A percentile compares a stretch with the other conserved stretches of the same genome.
These are phyloP conservation scores for Lineus longissimus DNA, from an alignment of 1,140 invertebrate species.

Conservation along the genomic window DNA sequence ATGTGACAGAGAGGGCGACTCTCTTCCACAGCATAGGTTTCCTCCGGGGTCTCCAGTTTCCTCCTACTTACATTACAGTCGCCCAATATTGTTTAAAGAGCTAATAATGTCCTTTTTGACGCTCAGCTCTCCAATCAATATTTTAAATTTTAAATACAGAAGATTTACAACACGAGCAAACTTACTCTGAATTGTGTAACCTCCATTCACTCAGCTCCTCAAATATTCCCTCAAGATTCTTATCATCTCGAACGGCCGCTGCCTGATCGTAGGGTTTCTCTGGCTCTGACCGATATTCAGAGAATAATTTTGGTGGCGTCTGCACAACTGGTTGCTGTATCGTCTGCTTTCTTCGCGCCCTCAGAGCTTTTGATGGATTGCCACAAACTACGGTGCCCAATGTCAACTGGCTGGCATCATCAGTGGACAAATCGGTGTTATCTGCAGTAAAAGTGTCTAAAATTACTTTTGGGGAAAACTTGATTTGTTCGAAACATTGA, in stretches of 20 bases:
- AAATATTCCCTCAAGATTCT: slow-evolving; percentile 30
- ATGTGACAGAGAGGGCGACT: too few species aligned
- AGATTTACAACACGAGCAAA: slow-evolving; percentile 5
- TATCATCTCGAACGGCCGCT: slow-evolving; percentile 23
- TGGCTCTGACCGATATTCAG: slow-evolving; percentile 24
- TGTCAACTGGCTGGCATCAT: slow-evolving; percentile 45
- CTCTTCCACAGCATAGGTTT: too few species aligned
- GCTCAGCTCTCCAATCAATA: too few species aligned
- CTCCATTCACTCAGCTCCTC: slow-evolving; percentile 46
- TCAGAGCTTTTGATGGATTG: slow-evolving; percentile 48
- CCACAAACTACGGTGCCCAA: slow-evolving; percentile 50
- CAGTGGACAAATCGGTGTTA: slow-evolving; percentile 20
- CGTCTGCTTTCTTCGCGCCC: slow-evolving; percentile 27
- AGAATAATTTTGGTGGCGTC: slow-evolving; percentile 13
- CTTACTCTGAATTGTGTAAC: slow-evolving; percentile 43
- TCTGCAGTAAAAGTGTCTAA: slow-evolving; percentile 11
- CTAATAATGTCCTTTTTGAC: too few species aligned
- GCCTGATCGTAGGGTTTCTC: slow-evolving; percentile 33
- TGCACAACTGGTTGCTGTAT: slow-evolving; percentile 16
- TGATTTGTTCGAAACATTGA: background rate
- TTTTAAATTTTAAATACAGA: too few species aligned
- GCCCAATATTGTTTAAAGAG: too few species aligned
- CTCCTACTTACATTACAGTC: too few species aligned
- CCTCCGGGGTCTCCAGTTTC: too few species aligned
- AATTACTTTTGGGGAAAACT: background rate